Base-by-base conservation (phyloP, 2,888 invertebrate genomes). In the Horisme vitalbata region DNA sequence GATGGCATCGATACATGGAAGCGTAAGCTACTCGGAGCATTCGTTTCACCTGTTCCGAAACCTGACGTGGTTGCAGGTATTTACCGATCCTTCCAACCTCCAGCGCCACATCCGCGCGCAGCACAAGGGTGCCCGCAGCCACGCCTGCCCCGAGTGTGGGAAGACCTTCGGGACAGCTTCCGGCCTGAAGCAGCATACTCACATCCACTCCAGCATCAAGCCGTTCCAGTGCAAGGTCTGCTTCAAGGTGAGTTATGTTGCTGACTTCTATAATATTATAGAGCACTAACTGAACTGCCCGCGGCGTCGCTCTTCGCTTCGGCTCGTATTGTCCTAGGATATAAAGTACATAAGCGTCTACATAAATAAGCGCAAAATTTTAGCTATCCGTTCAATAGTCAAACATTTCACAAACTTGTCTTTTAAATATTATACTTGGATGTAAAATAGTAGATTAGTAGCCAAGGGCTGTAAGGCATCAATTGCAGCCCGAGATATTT, bases 131-230 rank as follows among this genome's bases (percentile, higher is more conserved):
- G 97, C 98, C 32, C 93, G 99, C 73, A 95, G 96, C 76, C 99
- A 99, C 93, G 97, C 98, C 63, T 99, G 99, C 78, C 94, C 96
- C 50, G 98, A 99, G 90, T 99, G 99, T 90, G 99, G 99, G 58
- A 99, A 99, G 91, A 98, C 98, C 51, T 99, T 99, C 88, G 97
- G 96, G 33, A 98, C 99, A 24, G 97, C 97, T 49, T 98, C 98
- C 58, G 99, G 99, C 24, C 92, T 99, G 41, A 99, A 99, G 84
- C 99, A 99, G 83, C 99, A 99, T 89, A 97, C 98, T 20, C 99
- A 99, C 90, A 99, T 99, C 68, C 99, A 99, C 91, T 97, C 97
- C 72, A 97, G 97, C 74, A 95, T 98, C 61, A 99, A 99, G 84
- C 99, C 99, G 2, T 99, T 99, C 90, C 95, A 95, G 92, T 98